These are phyloP conservation scores for Lontra canadensis DNA, from an alignment of 2,113 vertebrate species.

Conservation along the genomic window DNA sequence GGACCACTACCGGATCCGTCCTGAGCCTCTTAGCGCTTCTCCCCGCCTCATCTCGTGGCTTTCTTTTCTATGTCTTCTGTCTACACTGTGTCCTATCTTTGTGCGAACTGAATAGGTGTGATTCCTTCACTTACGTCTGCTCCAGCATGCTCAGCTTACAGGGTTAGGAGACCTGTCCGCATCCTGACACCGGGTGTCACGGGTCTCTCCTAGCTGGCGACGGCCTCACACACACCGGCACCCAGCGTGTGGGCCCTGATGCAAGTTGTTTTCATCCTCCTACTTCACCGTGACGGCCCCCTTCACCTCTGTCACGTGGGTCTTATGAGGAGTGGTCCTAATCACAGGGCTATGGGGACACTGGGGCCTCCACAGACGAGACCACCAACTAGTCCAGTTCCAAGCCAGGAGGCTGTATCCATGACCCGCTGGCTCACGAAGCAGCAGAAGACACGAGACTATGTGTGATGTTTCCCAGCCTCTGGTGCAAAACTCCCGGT, in stretches of 20 bases:
- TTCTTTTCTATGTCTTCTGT: neutral
- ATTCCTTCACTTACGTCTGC: neutral
- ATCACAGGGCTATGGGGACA: neutral
- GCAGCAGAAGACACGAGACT: neutral
- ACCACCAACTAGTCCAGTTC: neutral
- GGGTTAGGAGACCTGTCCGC: no score
- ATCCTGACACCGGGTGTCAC: neutral
- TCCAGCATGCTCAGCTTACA: neutral
- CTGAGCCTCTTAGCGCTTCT: no score
- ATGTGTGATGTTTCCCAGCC: neutral
- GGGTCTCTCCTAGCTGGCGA: neutral
- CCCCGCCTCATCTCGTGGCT: neutral
- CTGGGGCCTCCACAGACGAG: neutral
- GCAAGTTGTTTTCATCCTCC: neutral
- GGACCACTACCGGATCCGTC: rapidly evolving
- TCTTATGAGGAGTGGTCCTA: neutral
- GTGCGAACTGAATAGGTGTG: neutral
- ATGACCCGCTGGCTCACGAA: no score
- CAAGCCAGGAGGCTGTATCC: neutral
- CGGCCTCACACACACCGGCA: rapidly evolving
- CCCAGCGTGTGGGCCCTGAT: rapidly evolving
- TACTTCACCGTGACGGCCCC: neutral
- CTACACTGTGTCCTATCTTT: neutral
- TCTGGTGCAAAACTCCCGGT: no score
- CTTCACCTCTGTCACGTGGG: neutral